Conservation (phyloP, 1,140 invertebrate genomes). For the Drosophila eugracilis region DNA sequence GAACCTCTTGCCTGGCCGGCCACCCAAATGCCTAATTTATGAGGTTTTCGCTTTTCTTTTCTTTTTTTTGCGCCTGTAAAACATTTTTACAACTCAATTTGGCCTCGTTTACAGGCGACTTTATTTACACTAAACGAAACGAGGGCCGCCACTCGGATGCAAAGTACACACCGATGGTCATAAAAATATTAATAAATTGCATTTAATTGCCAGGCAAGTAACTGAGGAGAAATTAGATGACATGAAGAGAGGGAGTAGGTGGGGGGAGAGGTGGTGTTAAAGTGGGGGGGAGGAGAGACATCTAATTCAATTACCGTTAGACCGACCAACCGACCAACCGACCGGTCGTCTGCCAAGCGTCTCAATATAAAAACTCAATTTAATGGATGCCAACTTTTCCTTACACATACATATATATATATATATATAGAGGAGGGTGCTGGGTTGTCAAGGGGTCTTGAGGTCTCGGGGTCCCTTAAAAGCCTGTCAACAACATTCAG, state of each 20-base stretch:
- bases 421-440: neutral
- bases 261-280: neutral
- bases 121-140: neutral
- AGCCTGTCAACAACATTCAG: conserved; percentile 68
- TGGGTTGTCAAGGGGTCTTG: conserved; percentile 27
- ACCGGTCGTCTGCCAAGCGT: conserved; percentile 48
- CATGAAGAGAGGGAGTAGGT: neutral
- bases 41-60: too few relatives aligned
- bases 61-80: too few relatives aligned
- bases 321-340: too few relatives aligned
- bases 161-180: conserved; percentile 1
- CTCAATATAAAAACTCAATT: conserved; percentile 76
- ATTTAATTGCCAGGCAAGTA: conserved; percentile 47
- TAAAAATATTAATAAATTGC: conserved; percentile 42
- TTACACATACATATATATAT: neutral
- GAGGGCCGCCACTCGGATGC: conserved; percentile 2
- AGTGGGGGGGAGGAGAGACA: conserved; percentile 10
- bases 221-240: conserved; percentile 9
- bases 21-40: neutral
- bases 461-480: conserved; percentile 36
- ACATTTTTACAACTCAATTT: neutral
- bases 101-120: neutral
- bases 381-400: conserved; percentile 65
- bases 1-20: too few relatives aligned
- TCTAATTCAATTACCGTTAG: conserved; percentile 70